A percentile compares a stretch with the other conserved stretches of the same genome.
These are phyloP conservation scores for Olivierus martensii DNA, from an alignment of 1,140 invertebrate genomes.

Conservation along the genomic window DNA sequence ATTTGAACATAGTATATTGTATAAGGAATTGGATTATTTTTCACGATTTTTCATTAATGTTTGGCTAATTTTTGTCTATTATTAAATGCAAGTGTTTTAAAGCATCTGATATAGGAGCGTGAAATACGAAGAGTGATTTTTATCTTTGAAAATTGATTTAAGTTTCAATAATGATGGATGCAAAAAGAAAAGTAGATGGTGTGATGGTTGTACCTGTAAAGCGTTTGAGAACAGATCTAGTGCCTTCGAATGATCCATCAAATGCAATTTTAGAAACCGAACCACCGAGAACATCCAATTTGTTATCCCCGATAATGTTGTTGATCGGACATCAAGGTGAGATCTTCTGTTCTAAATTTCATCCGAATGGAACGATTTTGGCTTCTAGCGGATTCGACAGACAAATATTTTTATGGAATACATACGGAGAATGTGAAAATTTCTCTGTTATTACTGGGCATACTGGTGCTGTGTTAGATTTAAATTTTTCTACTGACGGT, in stretches of 20 bases:
- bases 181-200: background rate
- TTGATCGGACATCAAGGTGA: constrained; percentile 94
- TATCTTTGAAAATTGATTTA: no score
- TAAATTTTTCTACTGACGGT: constrained; percentile 91
- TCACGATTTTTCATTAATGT: no score
- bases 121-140: no score
- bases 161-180: background rate
- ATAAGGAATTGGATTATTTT: no score
- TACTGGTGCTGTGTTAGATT: constrained; percentile 89
- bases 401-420: constrained; percentile 96
- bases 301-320: constrained; percentile 90
- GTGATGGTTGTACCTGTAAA: background rate
- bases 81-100: no score
- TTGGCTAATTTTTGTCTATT: no score
- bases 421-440: constrained; percentile 97
- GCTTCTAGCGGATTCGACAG: constrained; percentile 93
- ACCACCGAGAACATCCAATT: constrained; percentile 67
- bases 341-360: constrained; percentile 85
- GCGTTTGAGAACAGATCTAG: background rate
- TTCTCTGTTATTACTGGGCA: constrained; percentile 80
- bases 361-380: constrained; percentile 86
- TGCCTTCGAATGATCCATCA: background rate
- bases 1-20: no score
- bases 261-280: constrained; percentile 29
- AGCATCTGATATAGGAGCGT: no score